These are phyloP conservation scores for Leistus spinibarbis DNA, from an alignment of 2,888 invertebrate species.

Conservation along the genomic window DNA sequence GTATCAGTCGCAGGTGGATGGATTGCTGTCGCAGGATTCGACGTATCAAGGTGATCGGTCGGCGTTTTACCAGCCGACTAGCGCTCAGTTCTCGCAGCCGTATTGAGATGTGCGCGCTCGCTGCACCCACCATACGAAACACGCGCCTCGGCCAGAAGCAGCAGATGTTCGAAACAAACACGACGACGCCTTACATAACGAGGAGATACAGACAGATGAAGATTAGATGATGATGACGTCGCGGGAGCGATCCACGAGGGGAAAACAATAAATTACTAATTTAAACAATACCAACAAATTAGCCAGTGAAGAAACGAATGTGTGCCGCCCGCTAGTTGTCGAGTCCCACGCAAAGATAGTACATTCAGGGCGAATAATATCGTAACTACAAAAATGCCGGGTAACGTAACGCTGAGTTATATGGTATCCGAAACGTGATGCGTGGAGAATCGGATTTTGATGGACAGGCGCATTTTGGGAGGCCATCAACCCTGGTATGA, in stretches of 20 bases:
- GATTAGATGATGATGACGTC: constrained; percentile 50
- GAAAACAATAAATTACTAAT: background rate
- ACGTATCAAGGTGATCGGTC: constrained; percentile 61
- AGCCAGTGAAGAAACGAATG: constrained; percentile 20
- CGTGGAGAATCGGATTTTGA: background rate
- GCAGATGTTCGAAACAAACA: background rate
- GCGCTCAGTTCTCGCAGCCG: constrained; percentile 69
- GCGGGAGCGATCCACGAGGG: constrained; percentile 52
- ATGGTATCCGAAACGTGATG: background rate
- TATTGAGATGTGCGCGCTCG: constrained; percentile 63
- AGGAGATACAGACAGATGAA: constrained; percentile 21
- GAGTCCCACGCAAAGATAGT: background rate
- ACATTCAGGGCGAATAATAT: background rate
- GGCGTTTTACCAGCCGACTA: constrained; percentile 62
- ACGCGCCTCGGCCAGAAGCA: constrained; percentile 25
- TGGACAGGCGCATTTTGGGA: background rate
- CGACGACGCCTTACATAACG: constrained; percentile 5
- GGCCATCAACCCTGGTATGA: background rate
- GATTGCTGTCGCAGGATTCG: constrained; percentile 81
- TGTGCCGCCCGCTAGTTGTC: constrained; percentile 24
- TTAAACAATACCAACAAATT: constrained; percentile 2
- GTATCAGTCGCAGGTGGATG: constrained; percentile 93
- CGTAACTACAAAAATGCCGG: background rate
- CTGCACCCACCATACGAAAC: constrained; percentile 24
- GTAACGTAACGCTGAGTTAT: background rate